Percentiles rank a stretch among this genome's conserved stretches.
Evolutionary conservation across 1,140 invertebrate genomes (phyloP).

Genomic region (Drosophila malerkotliana): DNA sequence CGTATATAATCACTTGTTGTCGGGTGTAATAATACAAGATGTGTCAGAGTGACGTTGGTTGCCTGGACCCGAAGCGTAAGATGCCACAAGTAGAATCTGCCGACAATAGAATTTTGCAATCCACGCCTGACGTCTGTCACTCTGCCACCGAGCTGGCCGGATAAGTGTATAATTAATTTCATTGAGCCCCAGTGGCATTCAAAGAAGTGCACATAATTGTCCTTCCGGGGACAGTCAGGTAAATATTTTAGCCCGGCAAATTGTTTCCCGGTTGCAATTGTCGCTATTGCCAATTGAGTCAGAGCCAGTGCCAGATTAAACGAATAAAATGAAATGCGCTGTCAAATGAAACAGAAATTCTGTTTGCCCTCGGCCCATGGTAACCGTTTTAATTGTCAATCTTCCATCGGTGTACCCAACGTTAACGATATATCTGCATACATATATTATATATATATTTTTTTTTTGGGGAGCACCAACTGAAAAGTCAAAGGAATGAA

Average conservation of each 20-base stretch:
- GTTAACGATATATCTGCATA: neutral
- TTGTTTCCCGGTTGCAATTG: constrained; percentile 62
- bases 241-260: constrained; percentile 51
- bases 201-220: neutral
- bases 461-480: constrained; percentile 12
- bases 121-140: constrained; percentile 27
- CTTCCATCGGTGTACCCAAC: neutral
- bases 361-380: constrained; percentile 9
- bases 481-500: constrained; percentile 14
- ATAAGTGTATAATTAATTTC: constrained; percentile 73
- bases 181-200: constrained; percentile 29
- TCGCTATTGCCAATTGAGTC: constrained; percentile 62
- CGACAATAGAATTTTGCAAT: constrained; percentile 56
- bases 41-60: constrained; percentile 26
- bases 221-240: neutral
- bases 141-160: constrained; percentile 19
- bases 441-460: neutral
- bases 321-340: constrained; percentile 36
- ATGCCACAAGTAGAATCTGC: constrained; percentile 19
- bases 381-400: constrained; percentile 55
- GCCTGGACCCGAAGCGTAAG: constrained; percentile 11
- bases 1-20: neutral
- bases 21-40: constrained; percentile 7
- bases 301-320: constrained; percentile 22
- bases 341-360: constrained; percentile 39